A percentile compares a stretch with the other conserved stretches of the same genome.
Evolutionary conservation across 2,113 vertebrate species (phyloP).

Genomic region (Sitta europaea): DNA sequence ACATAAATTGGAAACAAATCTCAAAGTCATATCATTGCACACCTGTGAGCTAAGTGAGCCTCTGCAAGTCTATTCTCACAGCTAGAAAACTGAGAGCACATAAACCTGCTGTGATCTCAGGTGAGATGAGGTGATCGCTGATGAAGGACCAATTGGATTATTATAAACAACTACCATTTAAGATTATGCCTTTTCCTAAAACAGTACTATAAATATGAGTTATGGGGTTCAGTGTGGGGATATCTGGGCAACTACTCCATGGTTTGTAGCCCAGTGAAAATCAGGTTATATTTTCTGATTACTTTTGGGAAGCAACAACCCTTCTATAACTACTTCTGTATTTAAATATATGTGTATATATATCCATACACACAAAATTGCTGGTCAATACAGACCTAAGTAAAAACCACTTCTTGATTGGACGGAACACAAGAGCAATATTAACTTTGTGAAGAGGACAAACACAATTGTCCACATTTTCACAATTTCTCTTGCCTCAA

Average conservation of each 20-base stretch:
- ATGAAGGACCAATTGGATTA: slow-evolving; percentile 39
- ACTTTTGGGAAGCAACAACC: not conserved
- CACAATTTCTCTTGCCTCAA: not conserved
- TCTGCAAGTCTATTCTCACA: not conserved
- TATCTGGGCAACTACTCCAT: not conserved
- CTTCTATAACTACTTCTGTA: not conserved
- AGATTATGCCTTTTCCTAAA: not conserved
- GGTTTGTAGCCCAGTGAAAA: not conserved
- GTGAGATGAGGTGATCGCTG: slow-evolving; percentile 36
- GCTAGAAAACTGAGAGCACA: not conserved
- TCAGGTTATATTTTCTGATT: not conserved
- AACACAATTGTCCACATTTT: not conserved
- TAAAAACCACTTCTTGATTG: not conserved
- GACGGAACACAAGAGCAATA: not conserved
- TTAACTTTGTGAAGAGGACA: not conserved
- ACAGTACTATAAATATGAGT: not conserved
- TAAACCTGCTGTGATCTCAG: not conserved
- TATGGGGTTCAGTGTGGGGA: not conserved
- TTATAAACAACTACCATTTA: slow-evolving; percentile 26
- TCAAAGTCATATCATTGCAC: not conserved
- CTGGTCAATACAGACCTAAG: not conserved
- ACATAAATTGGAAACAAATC: slow-evolving; percentile 32
- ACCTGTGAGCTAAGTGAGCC: not conserved
- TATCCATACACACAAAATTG: accelerated
- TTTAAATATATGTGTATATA: not conserved